Evolutionary conservation across 2,113 vertebrate species (phyloP), one percentile per base, ranked within the genome.

Genomic region (Bungarus multicinctus): DNA sequence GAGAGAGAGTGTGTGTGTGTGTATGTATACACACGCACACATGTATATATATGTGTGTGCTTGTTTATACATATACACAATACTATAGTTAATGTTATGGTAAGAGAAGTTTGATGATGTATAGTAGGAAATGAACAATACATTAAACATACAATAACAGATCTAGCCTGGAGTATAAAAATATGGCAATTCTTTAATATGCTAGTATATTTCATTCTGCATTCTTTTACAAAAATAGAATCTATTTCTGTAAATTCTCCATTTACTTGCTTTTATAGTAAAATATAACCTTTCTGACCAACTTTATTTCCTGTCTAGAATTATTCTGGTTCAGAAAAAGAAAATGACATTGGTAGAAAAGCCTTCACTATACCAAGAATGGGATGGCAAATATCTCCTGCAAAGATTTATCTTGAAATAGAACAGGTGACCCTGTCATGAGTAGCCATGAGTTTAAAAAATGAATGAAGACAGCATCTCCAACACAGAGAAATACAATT

Each of bases 291-390:
- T 96, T 96, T 95, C 94, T 89, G 90, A 87, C 60, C 0, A 92
- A 91, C 92, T 92, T 81, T 45, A 92, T 43, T 94, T 97, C 96
- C 97, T 96, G 96, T 93, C 95, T 96, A 88, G 91, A 92, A 90
- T 90, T 86, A 58, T 92, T 93, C 93, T 92, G 23, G 89, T 91
- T 94, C 47, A 53, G 30, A 88, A 86, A 53, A 88, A 39, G 91
- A 95, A 96, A 57, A 94, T 52, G 22, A 20, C n/a, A 57, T 27
- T 93, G 87, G 90, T 52, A 92, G 64, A 55, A 12, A 0, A 52
- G 50, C 87, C n/a, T 88, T 57, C 34, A 20, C 74, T 11, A 94
- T 85, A 60, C 22, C 69, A 52, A 11, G 16, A 18, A 5, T 45
- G 45, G 81, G n/a, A 90, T n/a, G 30, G 60, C 30, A 52, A 39